Evolutionary conservation across 2,113 vertebrate genomes (phyloP).

Genomic region (Equus quagga): DNA sequence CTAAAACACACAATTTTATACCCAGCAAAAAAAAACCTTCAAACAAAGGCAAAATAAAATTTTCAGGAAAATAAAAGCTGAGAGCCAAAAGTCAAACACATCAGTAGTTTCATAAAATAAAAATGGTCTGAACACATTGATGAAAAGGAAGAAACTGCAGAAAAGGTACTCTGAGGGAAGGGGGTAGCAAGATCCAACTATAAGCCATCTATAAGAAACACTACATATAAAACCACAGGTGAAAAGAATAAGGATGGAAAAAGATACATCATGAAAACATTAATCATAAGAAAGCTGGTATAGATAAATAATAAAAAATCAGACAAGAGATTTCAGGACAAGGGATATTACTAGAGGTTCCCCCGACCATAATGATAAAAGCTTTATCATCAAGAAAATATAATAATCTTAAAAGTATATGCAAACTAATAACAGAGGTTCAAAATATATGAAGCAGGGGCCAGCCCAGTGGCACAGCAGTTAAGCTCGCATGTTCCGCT

Average conservation of each 20-base stretch:
- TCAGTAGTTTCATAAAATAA: background rate
- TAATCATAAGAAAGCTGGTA: background rate
- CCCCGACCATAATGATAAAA: background rate
- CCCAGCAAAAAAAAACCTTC: background rate
- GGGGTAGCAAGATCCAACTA: background rate
- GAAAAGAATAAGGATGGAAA: background rate
- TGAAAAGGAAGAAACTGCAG: background rate
- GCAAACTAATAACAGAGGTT: background rate
- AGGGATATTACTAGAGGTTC: background rate
- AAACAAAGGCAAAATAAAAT: conserved; percentile 5
- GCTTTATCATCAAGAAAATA: background rate
- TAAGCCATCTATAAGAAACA: background rate
- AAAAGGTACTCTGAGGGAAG: background rate
- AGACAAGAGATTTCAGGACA: background rate
- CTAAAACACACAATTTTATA: background rate
- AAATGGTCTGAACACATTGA: background rate
- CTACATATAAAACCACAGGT: background rate
- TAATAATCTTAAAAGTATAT: background rate
- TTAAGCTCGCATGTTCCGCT: too few species aligned
- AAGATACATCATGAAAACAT: background rate
- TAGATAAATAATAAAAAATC: background rate
- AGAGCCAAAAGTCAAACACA: background rate
- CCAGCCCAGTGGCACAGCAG: too few species aligned
- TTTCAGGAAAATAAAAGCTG: background rate
- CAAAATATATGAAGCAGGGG: background rate